Evolutionary conservation across 2,888 invertebrate genomes (phyloP), one percentile per base, ranked within the genome.

Genomic region (Halictus quadricinctus): DNA sequence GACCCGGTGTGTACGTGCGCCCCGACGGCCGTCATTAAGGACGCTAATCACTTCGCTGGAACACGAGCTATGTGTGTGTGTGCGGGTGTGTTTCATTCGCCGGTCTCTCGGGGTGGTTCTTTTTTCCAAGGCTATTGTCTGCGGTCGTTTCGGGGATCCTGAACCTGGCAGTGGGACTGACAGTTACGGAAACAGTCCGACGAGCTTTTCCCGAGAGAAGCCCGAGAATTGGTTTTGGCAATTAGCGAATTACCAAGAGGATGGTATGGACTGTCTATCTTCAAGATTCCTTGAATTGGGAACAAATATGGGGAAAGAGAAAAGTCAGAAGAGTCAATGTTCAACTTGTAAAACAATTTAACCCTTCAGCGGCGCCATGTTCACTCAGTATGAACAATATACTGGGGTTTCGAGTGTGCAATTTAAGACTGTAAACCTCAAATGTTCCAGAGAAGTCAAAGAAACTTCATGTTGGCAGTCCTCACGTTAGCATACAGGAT

Each of bases 1-100:
- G 85, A 87, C 85, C 88, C 77, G 64, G 41, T 54, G 21, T 43
- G 41, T 81, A 78, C 79, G 69, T 76, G 43, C 66, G 15, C 43
- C 50, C 70, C 72, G n/a, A 78, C 48, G 66, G 50, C 58, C 43
- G 69, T 85, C 83, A 78, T 88, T 87, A 87, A 72, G 73, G 73
- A 84, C 80, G 73, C 77, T 87, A 87, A 87, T 87, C 85, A 70
- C 76, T 80, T 76, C 79, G 66, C 18, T 50, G 72, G 50, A 83
- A 73, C 60, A 64, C 76, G 48, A 80, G 73, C 6, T 43, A 8
- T 15, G 21, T 6, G 36, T 18, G 46, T 13, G 46, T 54, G 18
- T 18, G 54, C 10, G 21, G 2, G 54, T 54, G 54, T 54, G 54
- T 54, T 60, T 72, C 76, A 58, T 82, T 36, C 25, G 79, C 21